Conservation (phyloP, 2,113 vertebrate species). For the Nibea coibor region DNA sequence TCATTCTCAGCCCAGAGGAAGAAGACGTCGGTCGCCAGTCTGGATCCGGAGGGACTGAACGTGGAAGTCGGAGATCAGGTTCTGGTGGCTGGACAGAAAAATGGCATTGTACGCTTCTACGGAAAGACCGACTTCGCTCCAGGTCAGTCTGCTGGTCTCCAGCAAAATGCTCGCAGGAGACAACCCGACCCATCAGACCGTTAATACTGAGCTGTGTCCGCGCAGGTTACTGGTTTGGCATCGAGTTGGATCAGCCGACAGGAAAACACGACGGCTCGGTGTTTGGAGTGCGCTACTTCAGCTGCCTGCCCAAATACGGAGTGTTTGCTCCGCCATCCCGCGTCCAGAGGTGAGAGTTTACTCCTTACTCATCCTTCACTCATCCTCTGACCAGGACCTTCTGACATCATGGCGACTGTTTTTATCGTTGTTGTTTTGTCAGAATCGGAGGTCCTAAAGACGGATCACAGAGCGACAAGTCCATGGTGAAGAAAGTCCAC, state of each 20-base stretch:
- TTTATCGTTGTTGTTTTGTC: constrained; percentile 21
- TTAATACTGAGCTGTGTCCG: background rate
- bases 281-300: constrained; percentile 93
- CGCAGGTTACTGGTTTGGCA: constrained; percentile 92
- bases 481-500: constrained; percentile 91
- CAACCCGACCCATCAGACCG: too few relatives aligned
- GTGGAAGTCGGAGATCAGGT: constrained; percentile 92
- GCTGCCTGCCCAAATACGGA: constrained; percentile 89
- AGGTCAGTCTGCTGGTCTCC: constrained; percentile 72
- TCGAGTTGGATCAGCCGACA: constrained; percentile 90
- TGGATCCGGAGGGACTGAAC: constrained; percentile 89
- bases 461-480: constrained; percentile 80
- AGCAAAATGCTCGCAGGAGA: too few relatives aligned
- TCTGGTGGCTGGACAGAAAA: constrained; percentile 91
- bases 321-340: constrained; percentile 94
- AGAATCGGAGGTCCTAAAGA: constrained; percentile 91
- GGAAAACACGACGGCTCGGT: constrained; percentile 94
- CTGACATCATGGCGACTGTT: background rate
- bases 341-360: constrained; percentile 87
- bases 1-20: constrained; percentile 83
- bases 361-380: too few relatives aligned
- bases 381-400: too few relatives aligned
- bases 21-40: constrained; percentile 85
- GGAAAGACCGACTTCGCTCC: constrained; percentile 95
- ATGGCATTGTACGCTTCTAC: constrained; percentile 89